Evolutionary conservation across 1,140 invertebrate genomes (phyloP).

Genomic region (Anadara kagoshimensis): DNA sequence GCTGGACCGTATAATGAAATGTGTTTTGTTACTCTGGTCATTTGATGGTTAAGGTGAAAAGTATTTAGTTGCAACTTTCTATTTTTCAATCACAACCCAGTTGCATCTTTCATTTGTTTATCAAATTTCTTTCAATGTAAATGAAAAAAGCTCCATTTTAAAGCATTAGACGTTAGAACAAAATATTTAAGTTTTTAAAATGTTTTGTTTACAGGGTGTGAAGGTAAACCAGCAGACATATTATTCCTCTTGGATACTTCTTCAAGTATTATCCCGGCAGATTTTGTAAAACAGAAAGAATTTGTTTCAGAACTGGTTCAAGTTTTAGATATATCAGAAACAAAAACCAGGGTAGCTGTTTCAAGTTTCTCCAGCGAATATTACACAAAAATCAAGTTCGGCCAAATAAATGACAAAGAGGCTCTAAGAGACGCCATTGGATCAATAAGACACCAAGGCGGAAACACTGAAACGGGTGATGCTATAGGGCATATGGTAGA

Average conservation of each 20-base stretch:
- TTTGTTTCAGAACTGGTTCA: constrained; percentile 53
- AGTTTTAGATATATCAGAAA: constrained; percentile 43
- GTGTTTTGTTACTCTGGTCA: too few relatives aligned
- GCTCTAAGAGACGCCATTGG: constrained; percentile 35
- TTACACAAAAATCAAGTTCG: constrained; percentile 39
- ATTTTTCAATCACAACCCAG: too few relatives aligned
- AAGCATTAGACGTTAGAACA: too few relatives aligned
- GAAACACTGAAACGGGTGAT: constrained; percentile 29
- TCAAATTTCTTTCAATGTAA: too few relatives aligned
- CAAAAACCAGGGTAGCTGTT: constrained; percentile 48
- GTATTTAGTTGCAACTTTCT: too few relatives aligned
- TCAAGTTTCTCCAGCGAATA: constrained; percentile 46
- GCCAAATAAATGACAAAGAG: constrained; percentile 28
- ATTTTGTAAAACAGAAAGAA: constrained; percentile 50
- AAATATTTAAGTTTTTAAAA: too few relatives aligned
- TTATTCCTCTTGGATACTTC: constrained; percentile 62
- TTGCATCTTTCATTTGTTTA: too few relatives aligned
- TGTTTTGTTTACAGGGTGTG: constrained; percentile 44
- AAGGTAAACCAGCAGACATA: constrained; percentile 57
- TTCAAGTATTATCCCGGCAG: constrained; percentile 51
- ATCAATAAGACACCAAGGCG: constrained; percentile 22
- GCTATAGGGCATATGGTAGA: constrained; percentile 29
- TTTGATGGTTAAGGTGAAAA: too few relatives aligned
- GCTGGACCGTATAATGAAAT: too few relatives aligned
- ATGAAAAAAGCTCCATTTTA: too few relatives aligned